phyloP scores from a whole-genome alignment of 2,888 invertebrate genomes.

The Drosophila setosimentum region DNA sequence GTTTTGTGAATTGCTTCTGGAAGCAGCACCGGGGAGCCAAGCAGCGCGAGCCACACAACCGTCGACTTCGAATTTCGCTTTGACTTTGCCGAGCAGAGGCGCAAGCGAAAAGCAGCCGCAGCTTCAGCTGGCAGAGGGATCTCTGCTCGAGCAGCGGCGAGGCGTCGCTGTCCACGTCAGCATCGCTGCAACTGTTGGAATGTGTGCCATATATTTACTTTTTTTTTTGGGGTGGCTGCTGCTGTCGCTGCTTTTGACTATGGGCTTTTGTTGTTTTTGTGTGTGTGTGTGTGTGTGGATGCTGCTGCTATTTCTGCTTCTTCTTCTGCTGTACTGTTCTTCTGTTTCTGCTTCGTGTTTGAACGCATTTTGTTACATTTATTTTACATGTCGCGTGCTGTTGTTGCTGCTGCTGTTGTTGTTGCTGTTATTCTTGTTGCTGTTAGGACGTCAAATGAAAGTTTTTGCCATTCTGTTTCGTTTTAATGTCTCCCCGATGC shows the following conservation, averaged over 20 bases:
- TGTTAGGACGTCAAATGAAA: constrained; percentile 67
- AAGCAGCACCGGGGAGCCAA: constrained; percentile 57
- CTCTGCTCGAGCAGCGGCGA: constrained; percentile 32
- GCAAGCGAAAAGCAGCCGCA: constrained; percentile 29
- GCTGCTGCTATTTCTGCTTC: constrained; percentile 26
- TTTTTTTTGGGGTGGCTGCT: constrained; percentile 55
- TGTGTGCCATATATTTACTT: constrained; percentile 68
- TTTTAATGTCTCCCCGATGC: constrained; percentile 77
- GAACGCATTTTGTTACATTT: constrained; percentile 70
- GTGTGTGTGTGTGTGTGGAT: constrained; percentile 22
- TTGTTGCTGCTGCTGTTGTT: constrained; percentile 41
- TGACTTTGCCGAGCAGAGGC: constrained; percentile 75
- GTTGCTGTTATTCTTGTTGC: constrained; percentile 43
- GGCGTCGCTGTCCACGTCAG: constrained; percentile 41
- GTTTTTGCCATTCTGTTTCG: constrained; percentile 67
- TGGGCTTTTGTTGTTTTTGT: constrained; percentile 39
- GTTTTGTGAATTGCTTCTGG: constrained; percentile 53
- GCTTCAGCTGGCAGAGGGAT: constrained; percentile 41
- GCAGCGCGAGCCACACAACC: constrained; percentile 83
- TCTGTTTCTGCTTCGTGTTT: constrained; percentile 44
- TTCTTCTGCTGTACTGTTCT: constrained; percentile 24
- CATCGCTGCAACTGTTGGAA: constrained; percentile 78
- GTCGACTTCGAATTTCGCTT: constrained; percentile 85
- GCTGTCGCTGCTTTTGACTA: constrained; percentile 21
- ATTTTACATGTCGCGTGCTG: constrained; percentile 62